Percentiles rank a stretch among this genome's conserved stretches.
Conservation (phyloP, 2,888 invertebrate genomes). For the Drosophila neonasuta region DNA sequence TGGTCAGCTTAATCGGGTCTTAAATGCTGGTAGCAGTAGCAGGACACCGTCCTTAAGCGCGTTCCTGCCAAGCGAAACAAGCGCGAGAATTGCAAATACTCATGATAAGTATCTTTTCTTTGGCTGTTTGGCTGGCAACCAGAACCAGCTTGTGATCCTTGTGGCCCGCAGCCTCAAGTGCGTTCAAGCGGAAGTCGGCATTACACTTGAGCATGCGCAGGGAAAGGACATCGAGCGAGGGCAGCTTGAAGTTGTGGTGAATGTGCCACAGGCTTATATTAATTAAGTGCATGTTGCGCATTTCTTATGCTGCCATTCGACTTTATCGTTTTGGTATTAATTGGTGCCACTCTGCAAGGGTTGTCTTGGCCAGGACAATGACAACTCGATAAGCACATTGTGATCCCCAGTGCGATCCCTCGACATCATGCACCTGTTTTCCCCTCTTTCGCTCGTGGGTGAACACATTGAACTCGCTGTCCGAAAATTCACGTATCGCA, state of each 20-base stretch:
- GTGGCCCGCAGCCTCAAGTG: slow-evolving; percentile 44
- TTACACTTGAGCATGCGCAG: slow-evolving; percentile 17
- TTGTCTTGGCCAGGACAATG: slow-evolving; percentile 63
- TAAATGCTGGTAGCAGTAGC: slow-evolving; percentile 68
- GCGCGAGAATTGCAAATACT: slow-evolving; percentile 60
- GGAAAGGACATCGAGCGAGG: slow-evolving; percentile 39
- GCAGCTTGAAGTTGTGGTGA: slow-evolving; percentile 12
- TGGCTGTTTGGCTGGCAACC: neutral
- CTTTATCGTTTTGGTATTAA: slow-evolving; percentile 61
- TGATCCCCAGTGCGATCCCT: slow-evolving; percentile 34
- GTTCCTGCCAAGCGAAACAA: slow-evolving; percentile 49
- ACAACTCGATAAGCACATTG: slow-evolving; percentile 80
- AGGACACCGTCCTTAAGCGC: slow-evolving; percentile 28
- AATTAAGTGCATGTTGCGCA: slow-evolving; percentile 71
- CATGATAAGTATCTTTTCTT: slow-evolving; percentile 54
- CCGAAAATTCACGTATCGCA: slow-evolving; percentile 15
- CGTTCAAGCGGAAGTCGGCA: slow-evolving; percentile 47
- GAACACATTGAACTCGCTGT: slow-evolving; percentile 41
- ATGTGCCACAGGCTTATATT: slow-evolving; percentile 65
- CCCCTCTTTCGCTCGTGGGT: slow-evolving; percentile 56
- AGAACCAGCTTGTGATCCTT: slow-evolving; percentile 35
- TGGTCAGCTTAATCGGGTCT: slow-evolving; percentile 59
- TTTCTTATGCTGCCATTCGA: slow-evolving; percentile 44
- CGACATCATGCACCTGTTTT: slow-evolving; percentile 66
- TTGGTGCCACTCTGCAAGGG: slow-evolving; percentile 49